phyloP scores from a whole-genome alignment of 2,797 vertebrate species.

The Tamandua tetradactyla region DNA sequence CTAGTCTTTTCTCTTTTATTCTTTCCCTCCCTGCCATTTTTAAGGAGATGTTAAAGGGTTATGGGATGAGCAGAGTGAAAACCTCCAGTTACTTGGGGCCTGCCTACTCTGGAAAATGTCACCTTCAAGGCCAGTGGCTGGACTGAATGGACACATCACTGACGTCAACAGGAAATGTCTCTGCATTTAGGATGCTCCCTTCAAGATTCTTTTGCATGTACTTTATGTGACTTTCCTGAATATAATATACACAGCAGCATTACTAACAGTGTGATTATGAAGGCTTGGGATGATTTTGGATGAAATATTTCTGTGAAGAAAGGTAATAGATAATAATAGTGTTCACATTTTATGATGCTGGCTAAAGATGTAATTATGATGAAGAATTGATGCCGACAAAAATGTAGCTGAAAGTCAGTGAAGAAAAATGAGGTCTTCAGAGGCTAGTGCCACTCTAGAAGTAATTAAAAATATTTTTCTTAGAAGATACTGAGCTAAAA shows the following conservation, averaged over 20 bases:
- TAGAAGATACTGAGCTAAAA: not conserved
- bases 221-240: not conserved
- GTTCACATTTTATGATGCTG: not conserved
- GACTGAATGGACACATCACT: not conserved
- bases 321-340: not conserved
- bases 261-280: not conserved
- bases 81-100: not conserved
- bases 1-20: not conserved
- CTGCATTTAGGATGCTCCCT: not conserved
- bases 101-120: not conserved
- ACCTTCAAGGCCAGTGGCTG: not conserved
- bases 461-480: not conserved
- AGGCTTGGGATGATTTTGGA: not conserved
- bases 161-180: not conserved
- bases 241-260: not conserved
- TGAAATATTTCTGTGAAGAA: not conserved
- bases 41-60: not conserved
- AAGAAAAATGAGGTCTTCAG: constrained; percentile 21
- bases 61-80: not conserved
- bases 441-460: not conserved
- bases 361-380: not conserved
- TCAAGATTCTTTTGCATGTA: not conserved
- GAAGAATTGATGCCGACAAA: constrained; percentile 18
- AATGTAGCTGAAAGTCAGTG: constrained; percentile 39
- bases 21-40: not conserved